Conservation (phyloP, 2,888 invertebrate species). For the Chaitophorus viminalis region DNA sequence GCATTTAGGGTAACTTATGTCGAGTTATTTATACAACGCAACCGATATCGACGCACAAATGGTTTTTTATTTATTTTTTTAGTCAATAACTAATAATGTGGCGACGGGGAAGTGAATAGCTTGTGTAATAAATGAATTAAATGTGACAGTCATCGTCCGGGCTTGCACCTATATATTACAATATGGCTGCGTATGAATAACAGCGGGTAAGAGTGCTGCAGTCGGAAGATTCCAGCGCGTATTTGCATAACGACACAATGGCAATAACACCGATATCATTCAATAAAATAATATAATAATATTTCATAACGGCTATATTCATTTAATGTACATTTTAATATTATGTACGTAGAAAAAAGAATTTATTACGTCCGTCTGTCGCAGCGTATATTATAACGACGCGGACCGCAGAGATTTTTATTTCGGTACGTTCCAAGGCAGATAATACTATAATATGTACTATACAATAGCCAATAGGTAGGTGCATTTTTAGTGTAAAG, state of each 20-base stretch:
- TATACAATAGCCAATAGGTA: too few relatives aligned
- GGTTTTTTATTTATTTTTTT: neutral
- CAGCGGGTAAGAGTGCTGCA: too few relatives aligned
- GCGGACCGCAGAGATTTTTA: neutral
- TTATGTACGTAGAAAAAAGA: neutral
- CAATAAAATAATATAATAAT: too few relatives aligned
- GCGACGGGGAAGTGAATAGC: neutral
- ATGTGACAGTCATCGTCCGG: neutral
- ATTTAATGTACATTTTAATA: too few relatives aligned
- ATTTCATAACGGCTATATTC: too few relatives aligned
- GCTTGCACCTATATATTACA: too few relatives aligned
- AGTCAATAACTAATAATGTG: constrained; percentile 17
- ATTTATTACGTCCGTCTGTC: neutral
- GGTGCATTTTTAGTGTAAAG: too few relatives aligned
- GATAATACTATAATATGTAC: too few relatives aligned
- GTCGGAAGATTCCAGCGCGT: too few relatives aligned
- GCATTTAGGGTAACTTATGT: neutral
- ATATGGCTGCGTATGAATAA: too few relatives aligned
- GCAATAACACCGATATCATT: too few relatives aligned
- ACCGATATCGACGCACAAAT: neutral
- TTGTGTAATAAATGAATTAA: neutral
- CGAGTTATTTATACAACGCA: neutral
- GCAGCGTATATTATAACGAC: neutral
- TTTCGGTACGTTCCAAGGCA: neutral
- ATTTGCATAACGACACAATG: too few relatives aligned